A percentile compares a stretch with the other conserved stretches of the same genome.
Evolutionary conservation across 2,888 invertebrate species (phyloP).

Genomic region (Microctonus aethiopoides): DNA sequence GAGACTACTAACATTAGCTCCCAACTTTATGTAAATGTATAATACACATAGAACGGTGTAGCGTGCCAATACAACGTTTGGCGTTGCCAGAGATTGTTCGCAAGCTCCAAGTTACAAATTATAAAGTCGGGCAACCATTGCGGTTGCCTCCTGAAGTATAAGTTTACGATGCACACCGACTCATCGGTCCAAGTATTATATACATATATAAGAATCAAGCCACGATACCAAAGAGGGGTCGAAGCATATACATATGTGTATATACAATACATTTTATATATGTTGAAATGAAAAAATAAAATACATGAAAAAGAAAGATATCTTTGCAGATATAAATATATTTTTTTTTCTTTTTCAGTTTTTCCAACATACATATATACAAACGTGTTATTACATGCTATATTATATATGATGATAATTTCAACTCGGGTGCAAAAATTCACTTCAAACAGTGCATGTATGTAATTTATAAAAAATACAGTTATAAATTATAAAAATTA

Average conservation of each 20-base stretch:
- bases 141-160: slow-evolving; percentile 39
- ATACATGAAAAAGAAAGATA: neutral
- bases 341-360: neutral
- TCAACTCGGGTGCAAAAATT: neutral
- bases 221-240: slow-evolving; percentile 5
- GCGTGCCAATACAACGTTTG: slow-evolving; percentile 46
- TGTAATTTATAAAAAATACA: too few relatives aligned
- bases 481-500: too few relatives aligned
- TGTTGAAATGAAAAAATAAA: neutral
- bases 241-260: slow-evolving; percentile 3
- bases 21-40: neutral
- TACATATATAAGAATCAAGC: slow-evolving; percentile 22
- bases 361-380: neutral
- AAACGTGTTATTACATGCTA: slow-evolving; percentile 8
- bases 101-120: slow-evolving; percentile 51
- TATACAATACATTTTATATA: neutral
- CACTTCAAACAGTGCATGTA: neutral
- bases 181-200: too few relatives aligned
- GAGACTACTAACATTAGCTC: neutral
- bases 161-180: slow-evolving; percentile 41
- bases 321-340: neutral
- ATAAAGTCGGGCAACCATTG: slow-evolving; percentile 44
- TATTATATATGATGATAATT: neutral
- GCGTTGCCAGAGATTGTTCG: slow-evolving; percentile 25
- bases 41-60: slow-evolving; percentile 30